Evolutionary conservation across 2,113 vertebrate species (phyloP).

Genomic region (Myiagra hebetior): DNA sequence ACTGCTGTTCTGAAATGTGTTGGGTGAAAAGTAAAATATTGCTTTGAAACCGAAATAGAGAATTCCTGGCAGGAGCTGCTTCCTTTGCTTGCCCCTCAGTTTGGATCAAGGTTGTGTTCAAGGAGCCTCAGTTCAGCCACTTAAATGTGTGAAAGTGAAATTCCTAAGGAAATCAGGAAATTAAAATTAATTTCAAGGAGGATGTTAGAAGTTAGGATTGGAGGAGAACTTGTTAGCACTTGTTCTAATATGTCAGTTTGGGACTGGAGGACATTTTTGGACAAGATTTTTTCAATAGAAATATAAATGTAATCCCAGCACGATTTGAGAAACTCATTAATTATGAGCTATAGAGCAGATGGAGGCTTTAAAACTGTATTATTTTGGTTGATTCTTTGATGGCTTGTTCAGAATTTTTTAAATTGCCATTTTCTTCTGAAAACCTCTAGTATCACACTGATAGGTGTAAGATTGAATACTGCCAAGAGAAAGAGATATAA

Average conservation of each 20-base stretch:
- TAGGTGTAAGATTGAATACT: neutral
- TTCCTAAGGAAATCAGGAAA: neutral
- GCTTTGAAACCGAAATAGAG: neutral
- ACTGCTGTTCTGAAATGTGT: neutral
- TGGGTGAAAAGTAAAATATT: neutral
- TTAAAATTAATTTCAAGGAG: neutral
- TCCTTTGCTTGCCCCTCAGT: neutral
- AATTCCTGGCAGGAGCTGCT: neutral
- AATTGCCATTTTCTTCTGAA: neutral
- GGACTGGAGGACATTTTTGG: neutral
- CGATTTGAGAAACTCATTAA: neutral
- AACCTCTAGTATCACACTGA: neutral
- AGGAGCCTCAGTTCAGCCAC: neutral
- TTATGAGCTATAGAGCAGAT: neutral
- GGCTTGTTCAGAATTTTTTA: neutral
- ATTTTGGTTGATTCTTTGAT: neutral
- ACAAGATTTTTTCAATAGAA: neutral
- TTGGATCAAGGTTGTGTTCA: neutral
- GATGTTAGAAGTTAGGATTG: neutral
- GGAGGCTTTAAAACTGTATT: neutral
- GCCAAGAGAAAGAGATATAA: neutral
- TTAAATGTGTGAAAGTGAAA: neutral
- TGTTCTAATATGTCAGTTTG: neutral
- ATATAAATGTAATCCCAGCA: neutral
- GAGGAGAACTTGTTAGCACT: neutral